Percentiles rank a stretch among this genome's conserved stretches.
Conservation (phyloP, 2,113 vertebrate species). For the Rattus rattus region DNA sequence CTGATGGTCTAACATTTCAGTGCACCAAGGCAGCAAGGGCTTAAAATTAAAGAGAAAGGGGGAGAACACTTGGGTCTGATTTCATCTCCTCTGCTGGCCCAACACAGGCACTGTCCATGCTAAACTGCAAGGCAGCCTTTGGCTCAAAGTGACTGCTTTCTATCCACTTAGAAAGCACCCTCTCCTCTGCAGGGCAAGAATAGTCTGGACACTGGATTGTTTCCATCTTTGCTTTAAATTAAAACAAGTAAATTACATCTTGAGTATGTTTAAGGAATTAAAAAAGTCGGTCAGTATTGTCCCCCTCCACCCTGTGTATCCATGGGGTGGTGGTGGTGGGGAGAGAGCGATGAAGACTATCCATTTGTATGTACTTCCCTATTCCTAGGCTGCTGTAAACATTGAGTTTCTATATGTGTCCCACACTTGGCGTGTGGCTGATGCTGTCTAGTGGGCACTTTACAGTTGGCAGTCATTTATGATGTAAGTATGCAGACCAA, state of each 20-base stretch:
- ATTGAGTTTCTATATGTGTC: background rate
- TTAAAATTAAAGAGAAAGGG: slow-evolving; percentile 36
- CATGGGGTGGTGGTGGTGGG: background rate
- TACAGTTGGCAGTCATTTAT: background rate
- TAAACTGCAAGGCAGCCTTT: slow-evolving; percentile 63
- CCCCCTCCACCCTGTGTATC: background rate
- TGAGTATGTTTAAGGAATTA: background rate
- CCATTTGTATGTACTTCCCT: background rate
- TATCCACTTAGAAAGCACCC: slow-evolving; percentile 62
- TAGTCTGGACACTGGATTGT: slow-evolving; percentile 44
- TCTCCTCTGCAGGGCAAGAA: background rate
- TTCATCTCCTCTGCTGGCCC: slow-evolving; percentile 71
- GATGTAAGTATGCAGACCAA: background rate
- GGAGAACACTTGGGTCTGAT: slow-evolving; percentile 70
- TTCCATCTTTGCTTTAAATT: slow-evolving; percentile 73
- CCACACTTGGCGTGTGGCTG: background rate
- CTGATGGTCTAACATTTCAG: background rate
- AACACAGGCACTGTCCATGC: slow-evolving; percentile 62
- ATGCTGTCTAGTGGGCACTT: background rate
- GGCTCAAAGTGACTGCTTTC: slow-evolving; percentile 57
- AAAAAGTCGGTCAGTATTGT: background rate
- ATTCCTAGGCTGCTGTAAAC: background rate
- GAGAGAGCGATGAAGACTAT: background rate
- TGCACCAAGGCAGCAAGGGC: slow-evolving; percentile 52
- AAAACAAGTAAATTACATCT: slow-evolving; percentile 58